Evolutionary conservation across 92 coral and sea anemone genomes (phyloP).

Genomic region (Siderastrea siderea): DNA sequence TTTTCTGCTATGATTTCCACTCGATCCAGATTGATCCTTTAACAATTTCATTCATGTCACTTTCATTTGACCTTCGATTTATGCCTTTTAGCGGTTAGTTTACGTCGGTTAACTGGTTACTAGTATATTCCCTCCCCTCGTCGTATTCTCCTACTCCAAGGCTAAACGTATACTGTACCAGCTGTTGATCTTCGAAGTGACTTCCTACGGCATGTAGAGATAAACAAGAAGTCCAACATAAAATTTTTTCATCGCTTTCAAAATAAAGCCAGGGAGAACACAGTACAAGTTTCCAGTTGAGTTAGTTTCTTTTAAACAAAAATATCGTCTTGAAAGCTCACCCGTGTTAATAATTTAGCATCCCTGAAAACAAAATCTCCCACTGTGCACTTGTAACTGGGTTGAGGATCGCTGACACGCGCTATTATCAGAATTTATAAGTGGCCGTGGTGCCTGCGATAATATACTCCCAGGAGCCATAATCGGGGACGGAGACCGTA

Average conservation of each 20-base stretch:
- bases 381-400: too few species aligned
- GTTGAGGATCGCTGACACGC: too few species aligned
- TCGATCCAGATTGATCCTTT: not conserved
- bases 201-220: not conserved
- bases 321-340: not conserved
- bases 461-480: too few species aligned
- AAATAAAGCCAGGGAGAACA: not conserved
- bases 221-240: not conserved
- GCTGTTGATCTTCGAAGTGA: conserved; percentile 8
- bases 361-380: too few species aligned
- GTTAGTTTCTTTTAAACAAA: not conserved
- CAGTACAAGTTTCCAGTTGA: not conserved
- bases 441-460: too few species aligned
- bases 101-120: too few species aligned
- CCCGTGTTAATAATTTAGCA: not conserved
- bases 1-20: not conserved
- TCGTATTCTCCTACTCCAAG: not conserved
- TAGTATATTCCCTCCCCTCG: not conserved
- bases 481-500: too few species aligned
- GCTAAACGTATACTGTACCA: not conserved
- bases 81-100: not conserved
- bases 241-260: too few species aligned
- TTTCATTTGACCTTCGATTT: not conserved
- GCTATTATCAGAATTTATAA: too few species aligned
- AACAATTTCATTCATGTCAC: not conserved